A percentile compares a stretch with the other conserved stretches of the same genome.
Conservation (phyloP, 2,113 vertebrate species). For the Notiomystis cincta region DNA sequence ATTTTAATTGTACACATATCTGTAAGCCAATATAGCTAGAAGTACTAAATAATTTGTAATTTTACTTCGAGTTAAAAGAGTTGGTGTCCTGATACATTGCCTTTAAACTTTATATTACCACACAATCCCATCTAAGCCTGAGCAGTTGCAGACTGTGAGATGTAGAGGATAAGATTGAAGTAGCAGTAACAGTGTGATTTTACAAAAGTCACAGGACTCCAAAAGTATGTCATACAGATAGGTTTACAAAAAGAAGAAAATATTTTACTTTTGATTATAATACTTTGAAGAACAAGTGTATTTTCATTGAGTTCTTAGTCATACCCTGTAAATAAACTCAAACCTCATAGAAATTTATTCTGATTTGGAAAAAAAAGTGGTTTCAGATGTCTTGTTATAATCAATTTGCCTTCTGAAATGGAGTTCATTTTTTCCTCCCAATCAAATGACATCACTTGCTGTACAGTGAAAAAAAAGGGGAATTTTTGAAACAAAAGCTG, state of each 20-base stretch:
- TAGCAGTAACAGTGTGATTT: not conserved
- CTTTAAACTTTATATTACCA: not conserved
- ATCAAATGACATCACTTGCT: not conserved
- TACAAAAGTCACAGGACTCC: not conserved
- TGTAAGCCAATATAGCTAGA: not conserved
- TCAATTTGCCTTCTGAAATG: not conserved
- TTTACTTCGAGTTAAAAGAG: not conserved
- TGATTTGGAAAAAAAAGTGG: rapidly evolving
- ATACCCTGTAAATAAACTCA: not conserved
- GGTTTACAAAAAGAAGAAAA: not conserved
- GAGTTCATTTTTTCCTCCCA: not conserved
- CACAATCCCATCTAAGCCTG: not conserved
- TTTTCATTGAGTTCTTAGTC: not conserved
- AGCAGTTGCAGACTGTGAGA: not conserved
- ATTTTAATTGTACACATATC: not conserved
- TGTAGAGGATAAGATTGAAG: not conserved
- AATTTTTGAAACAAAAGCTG: not conserved
- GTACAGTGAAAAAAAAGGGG: not conserved
- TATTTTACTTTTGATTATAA: not conserved
- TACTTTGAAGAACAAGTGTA: not conserved
- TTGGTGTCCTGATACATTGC: not conserved
- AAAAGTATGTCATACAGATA: not conserved
- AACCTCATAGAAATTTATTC: not conserved
- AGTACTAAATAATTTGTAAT: not conserved
- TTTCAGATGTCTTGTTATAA: not conserved